Conservation (phyloP, 2,888 invertebrate genomes). For the Tipula helvola region DNA sequence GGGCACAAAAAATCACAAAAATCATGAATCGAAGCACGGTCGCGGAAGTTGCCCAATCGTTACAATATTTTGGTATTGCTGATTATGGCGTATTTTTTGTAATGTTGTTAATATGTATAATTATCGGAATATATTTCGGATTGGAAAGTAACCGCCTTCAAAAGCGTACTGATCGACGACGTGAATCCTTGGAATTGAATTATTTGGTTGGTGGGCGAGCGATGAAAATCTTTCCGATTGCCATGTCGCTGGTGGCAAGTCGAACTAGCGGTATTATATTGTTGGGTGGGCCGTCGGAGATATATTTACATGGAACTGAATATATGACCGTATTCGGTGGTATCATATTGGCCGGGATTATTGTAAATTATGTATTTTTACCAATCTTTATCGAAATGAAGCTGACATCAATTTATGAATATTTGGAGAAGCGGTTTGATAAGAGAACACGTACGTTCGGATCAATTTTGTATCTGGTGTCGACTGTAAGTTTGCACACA, state of each 20-base stretch:
- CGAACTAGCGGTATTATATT: not conserved
- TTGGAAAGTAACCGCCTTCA: not conserved
- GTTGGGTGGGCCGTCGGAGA: not conserved
- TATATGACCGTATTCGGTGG: not conserved
- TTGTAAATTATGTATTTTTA: not conserved
- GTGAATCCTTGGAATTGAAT: not conserved
- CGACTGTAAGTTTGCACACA: not conserved
- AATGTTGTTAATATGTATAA: slow-evolving; percentile 55
- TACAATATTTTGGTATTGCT: slow-evolving; percentile 44
- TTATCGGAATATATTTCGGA: slow-evolving; percentile 48
- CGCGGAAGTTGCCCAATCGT: not conserved
- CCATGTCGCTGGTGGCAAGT: not conserved
- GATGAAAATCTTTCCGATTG: not conserved
- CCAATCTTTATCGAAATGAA: not conserved
- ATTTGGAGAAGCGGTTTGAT: not conserved
- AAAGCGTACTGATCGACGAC: not conserved
- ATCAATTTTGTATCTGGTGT: not conserved
- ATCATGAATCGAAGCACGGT: not conserved
- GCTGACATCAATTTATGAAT: slow-evolving; percentile 4
- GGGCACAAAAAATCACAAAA: not conserved
- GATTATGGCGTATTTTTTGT: slow-evolving; percentile 59
- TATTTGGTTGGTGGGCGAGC: not conserved
- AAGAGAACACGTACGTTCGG: not conserved
- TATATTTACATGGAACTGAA: not conserved
- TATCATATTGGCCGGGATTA: not conserved